Percentiles rank a stretch among this genome's conserved stretches.
Conservation (phyloP, 2,888 invertebrate species). For the Drosophila algonquin region DNA sequence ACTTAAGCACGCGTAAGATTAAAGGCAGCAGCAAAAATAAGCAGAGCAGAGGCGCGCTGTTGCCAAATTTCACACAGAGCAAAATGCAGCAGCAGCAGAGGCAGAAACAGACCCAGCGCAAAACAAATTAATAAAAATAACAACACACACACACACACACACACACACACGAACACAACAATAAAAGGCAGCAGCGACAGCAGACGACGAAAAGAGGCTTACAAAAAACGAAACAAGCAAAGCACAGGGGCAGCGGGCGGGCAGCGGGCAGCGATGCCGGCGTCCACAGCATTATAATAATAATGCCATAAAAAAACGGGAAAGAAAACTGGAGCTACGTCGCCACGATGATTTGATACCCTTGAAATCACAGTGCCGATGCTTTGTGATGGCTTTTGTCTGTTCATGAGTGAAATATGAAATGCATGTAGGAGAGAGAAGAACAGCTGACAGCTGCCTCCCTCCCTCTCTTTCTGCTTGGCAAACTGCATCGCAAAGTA, state of each 20-base stretch:
- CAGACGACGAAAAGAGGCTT: constrained; percentile 58
- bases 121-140: constrained; percentile 80
- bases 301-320: constrained; percentile 67
- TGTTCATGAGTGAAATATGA: background rate
- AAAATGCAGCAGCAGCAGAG: constrained; percentile 13
- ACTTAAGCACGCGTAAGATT: constrained; percentile 74
- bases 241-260: constrained; percentile 38
- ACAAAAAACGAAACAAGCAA: constrained; percentile 60
- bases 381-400: background rate
- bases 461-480: background rate
- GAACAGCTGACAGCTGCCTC: background rate
- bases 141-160: constrained; percentile 65
- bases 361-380: constrained; percentile 50
- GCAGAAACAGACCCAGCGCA: constrained; percentile 56
- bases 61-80: constrained; percentile 65
- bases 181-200: constrained; percentile 15
- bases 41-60: constrained; percentile 57
- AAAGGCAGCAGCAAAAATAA: constrained; percentile 56
- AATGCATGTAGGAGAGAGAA: too few relatives aligned
- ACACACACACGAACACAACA: constrained; percentile 32
- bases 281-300: constrained; percentile 68
- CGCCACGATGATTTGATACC: background rate
- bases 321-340: background rate
- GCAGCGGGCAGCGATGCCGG: constrained; percentile 41
- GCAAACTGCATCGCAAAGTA: constrained; percentile 37